Evolutionary conservation across 2,113 vertebrate genomes (phyloP).

Genomic region (Larimichthys crocea): DNA sequence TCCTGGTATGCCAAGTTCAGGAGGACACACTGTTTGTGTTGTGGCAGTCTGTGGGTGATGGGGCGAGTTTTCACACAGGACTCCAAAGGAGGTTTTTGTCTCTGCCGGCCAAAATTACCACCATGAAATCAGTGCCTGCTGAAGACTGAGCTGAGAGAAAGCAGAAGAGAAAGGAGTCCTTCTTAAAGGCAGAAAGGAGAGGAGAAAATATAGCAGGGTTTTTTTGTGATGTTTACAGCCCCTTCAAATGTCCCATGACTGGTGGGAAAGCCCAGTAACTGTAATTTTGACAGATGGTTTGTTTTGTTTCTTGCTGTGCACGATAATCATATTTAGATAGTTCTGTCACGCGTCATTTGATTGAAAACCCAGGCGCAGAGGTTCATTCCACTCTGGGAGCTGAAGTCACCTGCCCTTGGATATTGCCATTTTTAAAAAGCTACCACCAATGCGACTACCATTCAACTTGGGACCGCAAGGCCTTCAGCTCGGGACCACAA

Average conservation of each 20-base stretch:
- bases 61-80: constrained; percentile 72
- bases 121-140: constrained; percentile 80
- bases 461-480: constrained; percentile 53
- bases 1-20: constrained; percentile 68
- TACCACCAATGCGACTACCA: constrained; percentile 37
- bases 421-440: constrained; percentile 53
- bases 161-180: constrained; percentile 57
- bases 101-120: constrained; percentile 72
- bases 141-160: constrained; percentile 65
- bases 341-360: background rate
- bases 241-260: constrained; percentile 54
- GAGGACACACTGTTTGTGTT: constrained; percentile 72
- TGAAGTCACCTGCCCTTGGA: constrained; percentile 72
- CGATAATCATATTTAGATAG: background rate
- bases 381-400: constrained; percentile 16
- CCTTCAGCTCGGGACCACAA: constrained; percentile 68
- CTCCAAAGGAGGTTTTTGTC: constrained; percentile 78
- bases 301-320: background rate
- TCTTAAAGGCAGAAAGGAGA: constrained; percentile 46
- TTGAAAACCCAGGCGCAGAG: constrained; percentile 19
- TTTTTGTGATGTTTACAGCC: constrained; percentile 54
- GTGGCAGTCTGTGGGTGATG: constrained; percentile 74
- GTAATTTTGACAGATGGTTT: constrained; percentile 10
- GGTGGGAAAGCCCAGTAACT: constrained; percentile 53
- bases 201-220: constrained; percentile 58